Evolutionary conservation across 2,888 invertebrate species (phyloP).

Genomic region (Pocota personata): DNA sequence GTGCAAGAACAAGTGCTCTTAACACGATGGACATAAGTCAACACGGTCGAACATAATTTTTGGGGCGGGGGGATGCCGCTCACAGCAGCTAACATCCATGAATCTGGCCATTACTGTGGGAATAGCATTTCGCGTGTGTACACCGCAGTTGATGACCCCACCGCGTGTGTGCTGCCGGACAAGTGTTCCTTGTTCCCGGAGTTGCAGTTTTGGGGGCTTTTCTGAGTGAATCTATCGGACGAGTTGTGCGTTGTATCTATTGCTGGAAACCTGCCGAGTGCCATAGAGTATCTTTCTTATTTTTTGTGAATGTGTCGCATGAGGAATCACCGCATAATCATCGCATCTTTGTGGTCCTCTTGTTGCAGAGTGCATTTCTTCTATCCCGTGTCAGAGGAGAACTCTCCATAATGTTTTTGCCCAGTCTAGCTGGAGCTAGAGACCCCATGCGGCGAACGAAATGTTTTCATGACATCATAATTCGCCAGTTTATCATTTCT

Average conservation of each 20-base stretch:
- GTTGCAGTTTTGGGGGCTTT: constrained; percentile 15
- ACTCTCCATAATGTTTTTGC: constrained; percentile 7
- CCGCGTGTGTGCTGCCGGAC: constrained; percentile 56
- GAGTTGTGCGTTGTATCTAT: constrained; percentile 8
- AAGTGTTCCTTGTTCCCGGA: constrained; percentile 11
- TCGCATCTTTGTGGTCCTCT: constrained; percentile 52
- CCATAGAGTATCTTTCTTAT: neutral
- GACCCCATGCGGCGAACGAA: constrained; percentile 69
- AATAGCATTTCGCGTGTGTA: constrained; percentile 38
- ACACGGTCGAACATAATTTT: constrained; percentile 62
- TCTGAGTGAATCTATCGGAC: constrained; percentile 23
- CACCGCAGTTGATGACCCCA: constrained; percentile 62
- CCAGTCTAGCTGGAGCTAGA: constrained; percentile 13
- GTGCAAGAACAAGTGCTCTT: constrained; percentile 70
- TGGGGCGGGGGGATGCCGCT: neutral
- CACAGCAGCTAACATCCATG: constrained; percentile 17
- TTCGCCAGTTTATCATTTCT: constrained; percentile 81
- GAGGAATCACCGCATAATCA: constrained; percentile 59
- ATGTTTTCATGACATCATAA: constrained; percentile 80
- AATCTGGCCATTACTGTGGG: neutral
- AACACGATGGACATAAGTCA: constrained; percentile 71
- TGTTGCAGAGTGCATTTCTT: constrained; percentile 21
- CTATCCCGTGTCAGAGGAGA: constrained; percentile 1
- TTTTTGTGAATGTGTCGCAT: constrained; percentile 45
- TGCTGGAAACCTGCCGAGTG: constrained; percentile 27